Percentiles rank a stretch among this genome's conserved stretches.
These are phyloP conservation scores for Hoplodrina ambigua DNA, from an alignment of 2,888 invertebrate species.

Conservation along the genomic window DNA sequence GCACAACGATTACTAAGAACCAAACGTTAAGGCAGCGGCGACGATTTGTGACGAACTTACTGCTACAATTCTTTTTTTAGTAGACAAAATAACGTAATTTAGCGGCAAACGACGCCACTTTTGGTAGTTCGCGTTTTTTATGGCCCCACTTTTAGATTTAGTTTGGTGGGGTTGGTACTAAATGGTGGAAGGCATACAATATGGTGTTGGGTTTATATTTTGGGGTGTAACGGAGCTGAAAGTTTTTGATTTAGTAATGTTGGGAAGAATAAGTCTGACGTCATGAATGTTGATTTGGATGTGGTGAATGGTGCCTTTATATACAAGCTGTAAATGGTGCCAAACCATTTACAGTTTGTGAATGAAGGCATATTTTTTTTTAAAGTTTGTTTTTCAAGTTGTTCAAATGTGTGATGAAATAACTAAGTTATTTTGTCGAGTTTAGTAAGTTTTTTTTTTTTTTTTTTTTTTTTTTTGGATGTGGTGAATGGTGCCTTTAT, in stretches of 20 bases:
- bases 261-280: slow-evolving; percentile 17
- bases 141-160: slow-evolving; percentile 59
- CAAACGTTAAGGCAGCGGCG: slow-evolving; percentile 77
- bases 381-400: slow-evolving; percentile 3
- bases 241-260: slow-evolving; percentile 44
- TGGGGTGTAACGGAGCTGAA: slow-evolving; percentile 34
- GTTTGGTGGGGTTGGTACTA: slow-evolving; percentile 45
- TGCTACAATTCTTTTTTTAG: slow-evolving; percentile 67
- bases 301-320: slow-evolving; percentile 38
- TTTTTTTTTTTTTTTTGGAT: no score
- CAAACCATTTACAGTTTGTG: slow-evolving; percentile 18
- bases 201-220: slow-evolving; percentile 54
- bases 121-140: slow-evolving; percentile 64
- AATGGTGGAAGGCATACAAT: slow-evolving; percentile 54
- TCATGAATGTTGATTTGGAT: slow-evolving; percentile 20
- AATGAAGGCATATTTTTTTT: slow-evolving; percentile 2
- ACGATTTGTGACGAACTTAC: slow-evolving; percentile 72
- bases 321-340: no score
- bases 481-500: slow-evolving; percentile 38
- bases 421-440: background rate
- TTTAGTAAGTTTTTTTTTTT: no score
- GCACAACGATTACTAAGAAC: slow-evolving; percentile 82
- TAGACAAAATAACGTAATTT: slow-evolving; percentile 70
- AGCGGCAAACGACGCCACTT: slow-evolving; percentile 64
- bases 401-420: background rate